Evolutionary conservation across 2,888 invertebrate species (phyloP).

Genomic region (Cheilosia grossa): DNA sequence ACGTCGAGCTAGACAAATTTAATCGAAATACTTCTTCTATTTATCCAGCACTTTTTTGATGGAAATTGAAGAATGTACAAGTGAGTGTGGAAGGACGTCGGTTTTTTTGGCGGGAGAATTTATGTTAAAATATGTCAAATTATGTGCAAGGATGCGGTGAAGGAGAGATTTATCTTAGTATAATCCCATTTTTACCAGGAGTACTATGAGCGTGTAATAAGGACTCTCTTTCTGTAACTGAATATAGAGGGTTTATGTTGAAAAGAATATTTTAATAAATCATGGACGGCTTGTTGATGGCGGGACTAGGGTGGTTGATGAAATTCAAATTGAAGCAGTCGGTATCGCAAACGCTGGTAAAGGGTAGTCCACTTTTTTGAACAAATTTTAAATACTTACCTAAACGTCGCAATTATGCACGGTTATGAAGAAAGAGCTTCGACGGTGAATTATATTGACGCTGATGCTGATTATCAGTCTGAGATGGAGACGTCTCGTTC

Average conservation of each 20-base stretch:
- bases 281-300: not conserved
- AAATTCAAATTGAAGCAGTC: too few species aligned
- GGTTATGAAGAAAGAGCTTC: too few species aligned
- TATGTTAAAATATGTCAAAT: slow-evolving; percentile 38
- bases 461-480: too few species aligned
- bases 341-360: too few species aligned
- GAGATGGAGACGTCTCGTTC: too few species aligned
- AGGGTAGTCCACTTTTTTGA: too few species aligned
- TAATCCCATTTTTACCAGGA: not conserved
- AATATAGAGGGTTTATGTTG: slow-evolving; percentile 12
- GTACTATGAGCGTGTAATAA: not conserved
- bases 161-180: slow-evolving; percentile 44
- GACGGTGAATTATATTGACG: too few species aligned
- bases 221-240: slow-evolving; percentile 37
- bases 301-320: not conserved
- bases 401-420: too few species aligned
- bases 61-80: not conserved
- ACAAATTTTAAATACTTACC: too few species aligned
- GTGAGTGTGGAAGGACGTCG: not conserved
- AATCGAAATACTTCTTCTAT: slow-evolving; percentile 44
- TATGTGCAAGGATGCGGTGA: slow-evolving; percentile 6
- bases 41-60: not conserved
- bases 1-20: slow-evolving; percentile 14
- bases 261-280: slow-evolving; percentile 19
- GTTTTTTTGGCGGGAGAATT: slow-evolving; percentile 38